phyloP scores from a whole-genome alignment of 2,113 vertebrate genomes.

The Eurystomus gularis region DNA sequence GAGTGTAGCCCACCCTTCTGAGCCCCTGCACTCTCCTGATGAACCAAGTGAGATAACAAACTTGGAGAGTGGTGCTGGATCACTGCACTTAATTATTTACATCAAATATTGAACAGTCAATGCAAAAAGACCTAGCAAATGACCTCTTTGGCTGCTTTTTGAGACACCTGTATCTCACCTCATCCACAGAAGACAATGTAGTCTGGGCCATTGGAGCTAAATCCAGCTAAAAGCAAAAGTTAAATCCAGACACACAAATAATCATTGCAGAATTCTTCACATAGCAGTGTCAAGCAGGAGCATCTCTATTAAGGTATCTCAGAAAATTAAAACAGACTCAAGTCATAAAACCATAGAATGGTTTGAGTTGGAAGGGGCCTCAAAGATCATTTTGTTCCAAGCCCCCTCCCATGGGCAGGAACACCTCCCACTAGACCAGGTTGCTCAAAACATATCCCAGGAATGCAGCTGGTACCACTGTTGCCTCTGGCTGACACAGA shows the following conservation, averaged over 20 bases:
- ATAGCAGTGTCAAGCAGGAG: background rate
- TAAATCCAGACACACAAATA: background rate
- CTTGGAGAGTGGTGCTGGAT: background rate
- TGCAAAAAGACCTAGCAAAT: background rate
- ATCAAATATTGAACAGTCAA: background rate
- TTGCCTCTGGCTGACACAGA: background rate
- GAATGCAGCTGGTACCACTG: background rate
- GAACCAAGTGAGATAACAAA: background rate
- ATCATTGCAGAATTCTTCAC: background rate
- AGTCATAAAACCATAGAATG: no score
- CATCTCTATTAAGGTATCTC: background rate
- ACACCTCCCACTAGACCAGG: no score
- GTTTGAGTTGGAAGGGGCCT: no score
- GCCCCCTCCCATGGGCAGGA: no score
- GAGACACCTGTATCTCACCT: background rate
- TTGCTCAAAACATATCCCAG: fast-evolving
- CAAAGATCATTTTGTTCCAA: no score
- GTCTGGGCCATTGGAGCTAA: background rate
- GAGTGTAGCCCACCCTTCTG: background rate
- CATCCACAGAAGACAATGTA: background rate
- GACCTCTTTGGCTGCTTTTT: background rate
- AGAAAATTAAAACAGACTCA: background rate
- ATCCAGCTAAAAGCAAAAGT: background rate
- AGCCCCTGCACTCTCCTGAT: background rate
- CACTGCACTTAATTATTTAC: background rate